phyloP scores from a whole-genome alignment of 2,797 vertebrate genomes.

The Paguma larvata region DNA sequence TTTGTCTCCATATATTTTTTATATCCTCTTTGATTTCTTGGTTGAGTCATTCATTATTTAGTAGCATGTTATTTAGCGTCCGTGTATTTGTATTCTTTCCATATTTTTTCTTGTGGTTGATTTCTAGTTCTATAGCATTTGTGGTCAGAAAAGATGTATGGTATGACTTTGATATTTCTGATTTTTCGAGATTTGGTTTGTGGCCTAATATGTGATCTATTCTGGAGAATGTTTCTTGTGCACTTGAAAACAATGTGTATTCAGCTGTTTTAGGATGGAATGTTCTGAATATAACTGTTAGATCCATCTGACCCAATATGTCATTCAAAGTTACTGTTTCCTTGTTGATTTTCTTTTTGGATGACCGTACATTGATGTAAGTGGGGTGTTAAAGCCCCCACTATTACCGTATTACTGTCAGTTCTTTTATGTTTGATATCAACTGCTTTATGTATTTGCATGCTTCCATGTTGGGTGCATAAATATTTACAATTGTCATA shows the following conservation, averaged over 20 bases:
- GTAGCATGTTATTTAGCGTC: neutral
- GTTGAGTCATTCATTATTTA: neutral
- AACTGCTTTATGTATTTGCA: neutral
- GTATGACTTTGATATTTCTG: neutral
- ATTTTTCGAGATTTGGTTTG: neutral
- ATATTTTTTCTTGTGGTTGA: neutral
- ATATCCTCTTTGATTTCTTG: neutral
- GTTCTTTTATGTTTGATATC: neutral
- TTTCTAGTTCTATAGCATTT: neutral
- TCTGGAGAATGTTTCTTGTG: neutral
- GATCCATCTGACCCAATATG: neutral
- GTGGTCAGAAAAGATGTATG: neutral
- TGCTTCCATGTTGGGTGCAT: neutral
- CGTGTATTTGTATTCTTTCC: neutral
- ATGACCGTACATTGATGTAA: neutral
- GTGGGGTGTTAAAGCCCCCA: neutral
- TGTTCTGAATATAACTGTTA: neutral
- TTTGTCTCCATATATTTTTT: neutral
- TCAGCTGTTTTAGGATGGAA: neutral
- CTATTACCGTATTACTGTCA: neutral
- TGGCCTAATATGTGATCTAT: neutral
- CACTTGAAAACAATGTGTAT: neutral
- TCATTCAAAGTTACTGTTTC: neutral
- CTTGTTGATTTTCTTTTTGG: neutral
- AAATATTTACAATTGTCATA: neutral